Conservation (phyloP, 2,888 invertebrate species). For the Ophraella communa region DNA sequence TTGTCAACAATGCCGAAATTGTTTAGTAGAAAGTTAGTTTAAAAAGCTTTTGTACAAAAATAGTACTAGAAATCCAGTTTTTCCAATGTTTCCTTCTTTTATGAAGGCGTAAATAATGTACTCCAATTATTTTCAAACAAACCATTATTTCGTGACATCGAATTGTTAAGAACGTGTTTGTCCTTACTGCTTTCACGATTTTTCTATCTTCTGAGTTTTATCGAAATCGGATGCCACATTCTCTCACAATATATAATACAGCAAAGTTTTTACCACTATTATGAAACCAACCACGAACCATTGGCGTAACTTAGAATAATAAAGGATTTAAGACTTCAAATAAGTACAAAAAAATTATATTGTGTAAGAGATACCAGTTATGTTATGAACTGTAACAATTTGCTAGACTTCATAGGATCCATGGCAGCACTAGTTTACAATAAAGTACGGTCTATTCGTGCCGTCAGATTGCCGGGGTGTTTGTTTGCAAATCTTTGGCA, state of each 20-base stretch:
- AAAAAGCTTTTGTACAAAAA: not conserved
- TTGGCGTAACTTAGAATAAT: not conserved
- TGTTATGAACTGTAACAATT: too few species aligned
- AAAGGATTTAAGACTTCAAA: too few species aligned
- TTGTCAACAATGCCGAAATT: too few species aligned
- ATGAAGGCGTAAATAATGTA: not conserved
- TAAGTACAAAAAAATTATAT: too few species aligned
- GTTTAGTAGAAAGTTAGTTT: too few species aligned
- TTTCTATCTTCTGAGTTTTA: constrained; percentile 19
- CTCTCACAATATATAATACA: constrained; percentile 18
- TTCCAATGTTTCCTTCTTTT: not conserved
- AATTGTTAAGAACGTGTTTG: not conserved
- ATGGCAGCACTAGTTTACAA: too few species aligned
- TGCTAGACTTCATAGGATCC: too few species aligned
- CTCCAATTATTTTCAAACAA: not conserved
- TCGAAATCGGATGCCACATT: constrained; percentile 23
- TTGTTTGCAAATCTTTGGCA: too few species aligned
- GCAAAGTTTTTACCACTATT: constrained; percentile 12
- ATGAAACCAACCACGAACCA: not conserved
- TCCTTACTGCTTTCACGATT: not conserved
- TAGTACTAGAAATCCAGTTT: not conserved
- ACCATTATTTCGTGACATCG: not conserved
- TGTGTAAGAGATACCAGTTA: too few species aligned
- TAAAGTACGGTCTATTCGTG: too few species aligned
- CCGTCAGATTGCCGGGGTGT: too few species aligned